Conservation (phyloP, 2,888 invertebrate species). For the Micoletzkya japonica region DNA sequence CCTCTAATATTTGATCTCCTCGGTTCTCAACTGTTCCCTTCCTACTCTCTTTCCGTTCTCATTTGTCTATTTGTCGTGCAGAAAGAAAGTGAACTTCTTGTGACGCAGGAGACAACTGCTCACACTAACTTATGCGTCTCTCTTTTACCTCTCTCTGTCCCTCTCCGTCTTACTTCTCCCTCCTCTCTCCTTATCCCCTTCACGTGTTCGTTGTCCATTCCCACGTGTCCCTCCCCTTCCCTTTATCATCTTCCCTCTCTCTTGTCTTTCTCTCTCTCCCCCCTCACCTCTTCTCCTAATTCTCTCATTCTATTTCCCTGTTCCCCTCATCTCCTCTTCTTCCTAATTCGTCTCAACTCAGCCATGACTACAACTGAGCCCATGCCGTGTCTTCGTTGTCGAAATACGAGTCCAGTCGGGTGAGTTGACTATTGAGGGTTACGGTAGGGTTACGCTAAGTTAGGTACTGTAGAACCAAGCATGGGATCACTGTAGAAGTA, state of each 20-base stretch:
- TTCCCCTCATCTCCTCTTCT: background rate
- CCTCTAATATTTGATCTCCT: background rate
- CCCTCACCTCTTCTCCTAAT: constrained; percentile 16
- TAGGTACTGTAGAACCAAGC: too few relatives aligned
- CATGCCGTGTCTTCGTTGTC: constrained; percentile 45
- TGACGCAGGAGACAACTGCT: background rate
- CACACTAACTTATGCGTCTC: constrained; percentile 5
- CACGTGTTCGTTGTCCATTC: background rate
- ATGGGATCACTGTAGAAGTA: too few relatives aligned
- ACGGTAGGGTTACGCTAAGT: too few relatives aligned
- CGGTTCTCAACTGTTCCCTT: background rate
- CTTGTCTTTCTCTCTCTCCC: background rate
- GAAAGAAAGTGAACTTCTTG: background rate
- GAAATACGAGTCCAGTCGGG: constrained; percentile 39
- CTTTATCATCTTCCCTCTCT: constrained; percentile 4
- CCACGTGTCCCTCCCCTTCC: constrained; percentile 2
- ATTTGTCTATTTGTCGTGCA: background rate
- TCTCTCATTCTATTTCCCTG: constrained; percentile 6
- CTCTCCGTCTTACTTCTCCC: background rate
- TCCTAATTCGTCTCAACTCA: constrained; percentile 4
- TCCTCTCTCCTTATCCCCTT: background rate
- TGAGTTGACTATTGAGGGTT: too few relatives aligned
- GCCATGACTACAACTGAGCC: background rate
- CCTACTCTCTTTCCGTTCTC: background rate
- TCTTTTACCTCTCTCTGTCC: background rate